Evolutionary conservation across 1,140 invertebrate species (phyloP), one percentile per base, ranked within the genome.

Genomic region (Drosophila kanapiae): DNA sequence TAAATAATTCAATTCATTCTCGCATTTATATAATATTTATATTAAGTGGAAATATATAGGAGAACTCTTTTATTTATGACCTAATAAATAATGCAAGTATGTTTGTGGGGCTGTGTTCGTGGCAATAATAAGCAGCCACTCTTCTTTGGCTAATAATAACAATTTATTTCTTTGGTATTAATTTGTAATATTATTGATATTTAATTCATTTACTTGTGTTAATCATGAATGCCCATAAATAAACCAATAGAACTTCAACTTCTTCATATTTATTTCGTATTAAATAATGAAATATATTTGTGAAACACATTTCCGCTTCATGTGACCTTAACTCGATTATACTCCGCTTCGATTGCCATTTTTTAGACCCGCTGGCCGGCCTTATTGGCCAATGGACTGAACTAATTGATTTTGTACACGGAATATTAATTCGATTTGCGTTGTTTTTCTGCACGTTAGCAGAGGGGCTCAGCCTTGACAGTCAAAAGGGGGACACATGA

Each of bases 331-430:
- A 65, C 40, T 65, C 63, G 62, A 65, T 65, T 65, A 65, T 14
- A 62, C 11, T 47, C 1, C 40, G 40, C 31, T 47, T 65, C 42
- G 60, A 29, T 23, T 35, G 63, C 40, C 63, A 65, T 35, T 45
- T 61, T 38, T 45, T 49, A 14, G 13, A 29, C 57, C 38, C 14
- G 33, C 23, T 42, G 53, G 16, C 16, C 48, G 67, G 37, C n/a
- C 48, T 54, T 54, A 68, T 43, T 70, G 67, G 67, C 67, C 69
- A 40, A 42, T 69, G 61, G 49, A 40, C 69, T 69, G 57, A 7
- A 72, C 69, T 72, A 72, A 72, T 72, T 72, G 69, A 72, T 72
- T 72, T 71, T 59, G 45, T 43, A 29, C 67, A 71, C 67, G 53
- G 43, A 71, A 71, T 71, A 72, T 71, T 38, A 72, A 72, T 72